phyloP scores from a whole-genome alignment of 92 coral and sea anemone species.

The Epizoanthus ramosus region DNA sequence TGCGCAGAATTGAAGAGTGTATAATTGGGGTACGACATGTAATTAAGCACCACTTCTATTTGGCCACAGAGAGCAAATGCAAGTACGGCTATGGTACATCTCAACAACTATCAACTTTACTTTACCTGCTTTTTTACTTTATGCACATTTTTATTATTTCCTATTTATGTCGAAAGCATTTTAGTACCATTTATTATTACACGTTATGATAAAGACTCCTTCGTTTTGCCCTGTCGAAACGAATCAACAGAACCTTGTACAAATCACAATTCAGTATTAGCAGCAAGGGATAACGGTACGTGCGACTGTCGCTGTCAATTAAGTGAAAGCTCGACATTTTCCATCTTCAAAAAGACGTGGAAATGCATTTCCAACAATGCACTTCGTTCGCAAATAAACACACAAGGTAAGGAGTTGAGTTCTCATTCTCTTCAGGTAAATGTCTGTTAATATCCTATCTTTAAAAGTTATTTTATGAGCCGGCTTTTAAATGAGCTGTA shows the following conservation, averaged over 20 bases:
- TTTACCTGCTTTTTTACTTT: neutral
- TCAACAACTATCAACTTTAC: neutral
- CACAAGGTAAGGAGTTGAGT: too few relatives aligned
- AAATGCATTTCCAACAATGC: neutral
- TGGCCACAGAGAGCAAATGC: neutral
- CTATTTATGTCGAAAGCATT: neutral
- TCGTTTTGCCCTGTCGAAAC: neutral
- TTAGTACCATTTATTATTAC: neutral
- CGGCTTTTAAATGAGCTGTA: too few relatives aligned
- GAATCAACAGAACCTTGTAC: neutral
- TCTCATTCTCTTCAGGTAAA: too few relatives aligned
- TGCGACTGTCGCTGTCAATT: neutral
- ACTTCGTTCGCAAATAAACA: neutral
- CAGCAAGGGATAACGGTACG: neutral
- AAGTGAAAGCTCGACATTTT: neutral
- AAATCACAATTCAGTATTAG: neutral
- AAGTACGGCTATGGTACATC: neutral
- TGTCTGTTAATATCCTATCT: too few relatives aligned
- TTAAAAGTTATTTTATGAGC: too few relatives aligned
- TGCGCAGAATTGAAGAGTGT: neutral
- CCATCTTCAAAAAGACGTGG: neutral
- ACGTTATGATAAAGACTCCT: neutral
- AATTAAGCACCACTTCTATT: neutral
- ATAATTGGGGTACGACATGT: neutral
- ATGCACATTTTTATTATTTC: neutral